Base-by-base conservation (phyloP, 2,113 vertebrate genomes). In the Ascaphus truei region DNA sequence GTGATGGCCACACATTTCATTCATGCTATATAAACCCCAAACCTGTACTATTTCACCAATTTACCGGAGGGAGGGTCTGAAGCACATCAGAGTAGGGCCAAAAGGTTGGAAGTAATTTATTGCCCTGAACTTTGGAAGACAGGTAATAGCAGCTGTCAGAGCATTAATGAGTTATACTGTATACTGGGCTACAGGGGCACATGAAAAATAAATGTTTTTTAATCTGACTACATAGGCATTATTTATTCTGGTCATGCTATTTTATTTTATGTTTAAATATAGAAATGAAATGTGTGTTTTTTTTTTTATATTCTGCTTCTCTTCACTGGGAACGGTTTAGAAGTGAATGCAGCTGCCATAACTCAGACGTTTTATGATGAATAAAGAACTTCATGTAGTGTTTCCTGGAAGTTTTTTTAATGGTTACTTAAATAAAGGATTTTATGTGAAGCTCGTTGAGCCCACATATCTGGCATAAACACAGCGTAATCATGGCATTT, bases 401-500 rank as follows among this genome's bases (percentile, higher is more conserved):
- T 45, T 69, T 69, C 66, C 45, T 69, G 33, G 45, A 69, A 69
- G 56, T 69, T 68, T 59, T 45, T 39, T 59, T 39, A 69, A 60
- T 37, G 55, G 45, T 60, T 69, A 39, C 66, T 60, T 69, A 51
- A 69, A 69, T 60, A 68, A 69, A 69, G 66, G 33, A 23, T 69
- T 68, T 69, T 60, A 69, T 69, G 66, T 69, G 56, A 69, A 60
- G 66, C 56, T 51, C 56, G 56, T 69, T 60, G 66, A 60, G 66
- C 45, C 56, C 55, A 60, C 56, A 69, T 69, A 69, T 69, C 66
- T 60, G 66, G 56, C 31, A 68, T 68, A 68, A 68, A 68, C 66
- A 50, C 66, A 59, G 29, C 55, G 4, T 69, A 69, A 69, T 60
- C 33, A 37, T 60, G 56, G 45, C 66, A 39, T 59, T 69, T 69